These are phyloP conservation scores for Euplagia quadripunctaria DNA, from an alignment of 2,888 invertebrate species.

Conservation along the genomic window DNA sequence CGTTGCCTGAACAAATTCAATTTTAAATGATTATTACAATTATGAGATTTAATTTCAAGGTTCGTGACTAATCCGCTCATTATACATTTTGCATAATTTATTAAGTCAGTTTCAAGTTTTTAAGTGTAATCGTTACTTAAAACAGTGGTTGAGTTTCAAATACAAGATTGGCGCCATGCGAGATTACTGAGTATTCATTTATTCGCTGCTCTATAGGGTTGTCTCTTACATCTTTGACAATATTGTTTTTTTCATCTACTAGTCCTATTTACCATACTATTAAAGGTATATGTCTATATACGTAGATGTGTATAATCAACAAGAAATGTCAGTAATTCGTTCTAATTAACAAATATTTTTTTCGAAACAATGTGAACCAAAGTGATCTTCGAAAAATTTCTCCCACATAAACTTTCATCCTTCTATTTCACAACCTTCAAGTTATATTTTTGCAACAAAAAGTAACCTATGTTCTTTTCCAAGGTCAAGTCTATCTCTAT, in stretches of 20 bases:
- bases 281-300: no score
- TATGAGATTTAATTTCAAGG: slow-evolving; percentile 60
- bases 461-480: no score
- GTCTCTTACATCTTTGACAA: background rate
- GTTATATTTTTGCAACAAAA: no score
- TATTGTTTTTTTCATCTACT: no score
- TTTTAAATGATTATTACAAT: slow-evolving; percentile 53
- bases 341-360: no score
- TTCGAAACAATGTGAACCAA: no score
- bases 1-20: slow-evolving; percentile 50
- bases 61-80: slow-evolving; percentile 50
- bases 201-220: slow-evolving; percentile 33
- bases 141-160: slow-evolving; percentile 44
- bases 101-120: slow-evolving; percentile 49
- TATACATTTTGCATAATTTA: slow-evolving; percentile 60
- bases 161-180: slow-evolving; percentile 44
- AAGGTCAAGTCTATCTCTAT: background rate
- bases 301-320: no score
- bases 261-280: no score
- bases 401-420: no score
- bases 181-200: slow-evolving; percentile 32
- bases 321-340: no score
- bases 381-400: no score
- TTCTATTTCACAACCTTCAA: no score
- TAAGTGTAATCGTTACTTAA: slow-evolving; percentile 36